Percentiles rank a stretch among this genome's conserved stretches.
phyloP scores from a whole-genome alignment of 2,888 invertebrate species.

The Drosophila niveifrons region DNA sequence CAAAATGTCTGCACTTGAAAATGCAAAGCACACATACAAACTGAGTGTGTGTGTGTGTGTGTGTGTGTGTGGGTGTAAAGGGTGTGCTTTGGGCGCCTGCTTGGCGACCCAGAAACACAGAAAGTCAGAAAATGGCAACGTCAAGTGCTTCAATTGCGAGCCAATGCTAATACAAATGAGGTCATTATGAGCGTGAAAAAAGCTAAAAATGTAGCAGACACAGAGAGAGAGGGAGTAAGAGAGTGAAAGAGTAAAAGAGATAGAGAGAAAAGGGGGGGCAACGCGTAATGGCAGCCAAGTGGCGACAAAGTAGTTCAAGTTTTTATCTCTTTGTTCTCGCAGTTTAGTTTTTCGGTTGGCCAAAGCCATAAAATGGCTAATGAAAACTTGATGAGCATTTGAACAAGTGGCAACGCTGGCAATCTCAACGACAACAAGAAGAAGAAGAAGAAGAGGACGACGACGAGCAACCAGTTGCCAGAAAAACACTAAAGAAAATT shows the following conservation, averaged over 20 bases:
- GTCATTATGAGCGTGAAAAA: conserved; percentile 65
- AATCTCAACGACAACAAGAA: conserved; percentile 16
- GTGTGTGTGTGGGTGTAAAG: conserved; percentile 21
- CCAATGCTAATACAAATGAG: conserved; percentile 80
- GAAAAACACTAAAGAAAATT: not conserved
- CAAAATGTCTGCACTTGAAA: conserved; percentile 73
- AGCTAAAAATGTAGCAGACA: not conserved
- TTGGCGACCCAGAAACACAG: conserved; percentile 71
- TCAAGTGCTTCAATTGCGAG: conserved; percentile 68
- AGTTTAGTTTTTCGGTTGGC: conserved; percentile 25
- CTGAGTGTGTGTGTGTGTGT: not conserved
- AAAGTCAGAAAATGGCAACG: conserved; percentile 48
- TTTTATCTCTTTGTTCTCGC: conserved; percentile 55
- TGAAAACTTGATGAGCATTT: conserved; percentile 75
- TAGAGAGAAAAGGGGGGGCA: not conserved
- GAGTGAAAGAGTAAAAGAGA: not conserved
- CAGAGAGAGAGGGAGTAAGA: conserved; percentile 1
- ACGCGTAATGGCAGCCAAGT: conserved; percentile 69
- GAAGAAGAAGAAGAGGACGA: not conserved
- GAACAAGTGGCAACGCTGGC: conserved; percentile 58
- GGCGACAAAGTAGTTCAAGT: conserved; percentile 77
- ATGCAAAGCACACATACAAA: conserved; percentile 21
- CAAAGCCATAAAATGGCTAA: conserved; percentile 64
- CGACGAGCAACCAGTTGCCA: not conserved
- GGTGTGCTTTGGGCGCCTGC: conserved; percentile 19